phyloP scores from a whole-genome alignment of 2,113 vertebrate genomes.

The Psilopsiagon aurifrons region DNA sequence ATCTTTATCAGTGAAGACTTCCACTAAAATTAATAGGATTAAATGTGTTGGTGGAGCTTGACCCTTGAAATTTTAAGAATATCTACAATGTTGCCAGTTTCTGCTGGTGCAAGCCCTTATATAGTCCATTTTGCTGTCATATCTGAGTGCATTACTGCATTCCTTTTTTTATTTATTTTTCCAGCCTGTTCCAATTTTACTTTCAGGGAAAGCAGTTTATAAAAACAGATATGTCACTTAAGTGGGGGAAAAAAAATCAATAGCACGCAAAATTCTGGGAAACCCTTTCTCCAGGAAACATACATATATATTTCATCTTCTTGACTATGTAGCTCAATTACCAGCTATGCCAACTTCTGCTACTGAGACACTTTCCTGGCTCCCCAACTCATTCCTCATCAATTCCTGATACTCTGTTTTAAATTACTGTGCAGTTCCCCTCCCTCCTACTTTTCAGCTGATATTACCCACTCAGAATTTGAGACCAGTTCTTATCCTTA shows the following conservation, averaged over 20 bases:
- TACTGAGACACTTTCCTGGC: constrained; percentile 51
- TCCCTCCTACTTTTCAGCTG: background rate
- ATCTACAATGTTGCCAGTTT: background rate
- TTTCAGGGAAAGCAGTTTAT: constrained; percentile 2
- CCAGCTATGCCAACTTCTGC: background rate
- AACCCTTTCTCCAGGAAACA: constrained; percentile 55
- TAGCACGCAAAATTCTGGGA: constrained; percentile 63
- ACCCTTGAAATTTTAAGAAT: background rate
- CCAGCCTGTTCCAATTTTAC: background rate
- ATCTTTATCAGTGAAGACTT: background rate
- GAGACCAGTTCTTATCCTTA: background rate
- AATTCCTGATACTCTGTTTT: background rate
- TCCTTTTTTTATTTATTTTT: background rate
- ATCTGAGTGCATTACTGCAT: background rate
- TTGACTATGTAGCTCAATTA: constrained; percentile 39
- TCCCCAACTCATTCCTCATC: constrained; percentile 23
- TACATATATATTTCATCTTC: constrained; percentile 38
- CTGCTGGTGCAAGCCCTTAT: background rate
- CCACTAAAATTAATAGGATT: constrained; percentile 22
- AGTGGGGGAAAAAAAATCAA: background rate
- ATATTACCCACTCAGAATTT: background rate
- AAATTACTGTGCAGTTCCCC: background rate
- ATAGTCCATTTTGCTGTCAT: background rate
- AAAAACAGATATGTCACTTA: constrained; percentile 35
- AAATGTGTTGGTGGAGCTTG: background rate